These are phyloP conservation scores for Drosophila micromelanica DNA, from an alignment of 1,140 invertebrate genomes.

Conservation along the genomic window DNA sequence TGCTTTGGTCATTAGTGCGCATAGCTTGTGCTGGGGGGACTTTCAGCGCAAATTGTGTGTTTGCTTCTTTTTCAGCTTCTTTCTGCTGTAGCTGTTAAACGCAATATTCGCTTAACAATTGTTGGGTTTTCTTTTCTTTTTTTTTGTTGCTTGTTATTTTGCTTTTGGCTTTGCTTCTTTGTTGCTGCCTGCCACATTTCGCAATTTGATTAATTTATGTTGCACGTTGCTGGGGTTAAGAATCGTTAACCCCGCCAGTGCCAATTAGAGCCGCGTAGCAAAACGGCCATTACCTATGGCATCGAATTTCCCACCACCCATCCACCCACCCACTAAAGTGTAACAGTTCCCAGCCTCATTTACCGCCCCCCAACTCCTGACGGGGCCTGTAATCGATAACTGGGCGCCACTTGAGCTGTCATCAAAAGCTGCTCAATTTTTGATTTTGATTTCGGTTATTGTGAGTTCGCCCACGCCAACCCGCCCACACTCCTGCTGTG, in stretches of 20 bases:
- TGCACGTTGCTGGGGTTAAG: conserved; percentile 45
- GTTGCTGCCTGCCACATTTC: conserved; percentile 46
- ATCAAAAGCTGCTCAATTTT: conserved; percentile 83
- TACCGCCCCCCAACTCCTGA: not conserved
- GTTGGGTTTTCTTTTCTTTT: conserved; percentile 1
- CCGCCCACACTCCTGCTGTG: conserved; percentile 27
- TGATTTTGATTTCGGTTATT: conserved; percentile 75
- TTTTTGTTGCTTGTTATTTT: conserved; percentile 13
- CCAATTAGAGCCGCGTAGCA: conserved; percentile 30
- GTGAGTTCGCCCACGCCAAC: conserved; percentile 24
- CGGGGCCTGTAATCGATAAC: conserved; percentile 39
- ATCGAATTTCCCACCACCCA: not conserved
- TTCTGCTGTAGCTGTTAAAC: conserved; percentile 5
- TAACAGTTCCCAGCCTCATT: not conserved
- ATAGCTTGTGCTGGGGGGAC: not conserved
- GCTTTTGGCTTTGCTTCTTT: not conserved
- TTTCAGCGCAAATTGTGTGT: not conserved
- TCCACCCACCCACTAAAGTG: not conserved
- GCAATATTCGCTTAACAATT: conserved; percentile 34
- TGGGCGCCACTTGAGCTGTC: conserved; percentile 68
- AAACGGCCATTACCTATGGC: conserved; percentile 12
- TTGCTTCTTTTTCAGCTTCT: not conserved
- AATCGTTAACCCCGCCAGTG: conserved; percentile 34
- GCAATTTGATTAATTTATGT: conserved; percentile 79
- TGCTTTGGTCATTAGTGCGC: conserved; percentile 33